A percentile compares a stretch with the other conserved stretches of the same genome.
These are phyloP conservation scores for Sebastes vulpes DNA, from an alignment of 2,797 vertebrate genomes.

Conservation along the genomic window DNA sequence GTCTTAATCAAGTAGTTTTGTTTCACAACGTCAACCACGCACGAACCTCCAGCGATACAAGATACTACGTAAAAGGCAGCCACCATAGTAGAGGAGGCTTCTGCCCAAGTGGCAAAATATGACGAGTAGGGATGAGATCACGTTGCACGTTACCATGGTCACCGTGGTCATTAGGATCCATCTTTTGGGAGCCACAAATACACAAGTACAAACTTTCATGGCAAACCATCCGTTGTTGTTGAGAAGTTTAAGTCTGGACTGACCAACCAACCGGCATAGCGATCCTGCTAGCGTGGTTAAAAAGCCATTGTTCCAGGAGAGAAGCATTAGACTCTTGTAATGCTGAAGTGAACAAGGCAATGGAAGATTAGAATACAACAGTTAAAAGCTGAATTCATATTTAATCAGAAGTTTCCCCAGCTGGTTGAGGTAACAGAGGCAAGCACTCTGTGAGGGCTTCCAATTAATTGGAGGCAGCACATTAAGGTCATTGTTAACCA, in stretches of 20 bases:
- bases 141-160: neutral
- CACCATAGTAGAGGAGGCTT: no score
- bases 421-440: conserved; percentile 29
- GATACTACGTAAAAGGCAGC: no score
- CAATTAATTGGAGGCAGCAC: conserved; percentile 51
- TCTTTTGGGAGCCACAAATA: neutral
- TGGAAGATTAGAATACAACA: conserved; percentile 1
- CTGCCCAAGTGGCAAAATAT: no score
- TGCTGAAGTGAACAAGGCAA: neutral
- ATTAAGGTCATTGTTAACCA: conserved; percentile 55
- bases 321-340: neutral
- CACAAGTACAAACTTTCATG: no score
- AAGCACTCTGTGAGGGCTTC: conserved; percentile 21
- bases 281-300: neutral
- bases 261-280: neutral
- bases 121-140: no score
- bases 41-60: accelerated
- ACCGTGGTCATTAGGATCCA: neutral
- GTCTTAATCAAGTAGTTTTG: no score
- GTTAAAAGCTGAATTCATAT: conserved; percentile 30
- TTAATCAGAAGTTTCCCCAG: conserved; percentile 38
- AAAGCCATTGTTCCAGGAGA: neutral
- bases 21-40: accelerated
- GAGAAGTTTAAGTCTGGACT: neutral
- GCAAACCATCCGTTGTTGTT: neutral